phyloP scores from a whole-genome alignment of 2,888 invertebrate species.

The Eupithecia dodoneata region DNA sequence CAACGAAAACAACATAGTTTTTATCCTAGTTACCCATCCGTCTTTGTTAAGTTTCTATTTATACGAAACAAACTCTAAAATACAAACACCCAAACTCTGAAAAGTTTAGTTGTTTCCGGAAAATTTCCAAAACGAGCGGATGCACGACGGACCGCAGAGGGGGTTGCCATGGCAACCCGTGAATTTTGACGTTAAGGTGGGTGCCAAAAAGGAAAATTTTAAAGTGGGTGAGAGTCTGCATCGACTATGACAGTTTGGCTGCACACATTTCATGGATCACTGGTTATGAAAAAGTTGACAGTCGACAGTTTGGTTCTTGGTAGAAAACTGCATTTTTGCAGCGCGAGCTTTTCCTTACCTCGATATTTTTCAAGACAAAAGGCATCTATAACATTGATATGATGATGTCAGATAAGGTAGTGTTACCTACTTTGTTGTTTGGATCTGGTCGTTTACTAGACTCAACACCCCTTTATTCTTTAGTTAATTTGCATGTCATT shows the following conservation, averaged over 20 bases:
- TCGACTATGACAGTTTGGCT: slow-evolving; percentile 42
- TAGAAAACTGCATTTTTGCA: not conserved
- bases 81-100: slow-evolving; percentile 32
- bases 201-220: slow-evolving; percentile 32
- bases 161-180: slow-evolving; percentile 76
- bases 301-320: not conserved
- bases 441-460: too few relatives aligned
- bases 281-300: slow-evolving; percentile 34
- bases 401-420: too few relatives aligned
- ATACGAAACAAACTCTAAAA: slow-evolving; percentile 30
- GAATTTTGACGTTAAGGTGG: slow-evolving; percentile 73
- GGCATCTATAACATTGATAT: not conserved
- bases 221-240: slow-evolving; percentile 23
- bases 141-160: slow-evolving; percentile 70
- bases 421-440: too few relatives aligned
- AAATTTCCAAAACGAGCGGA: slow-evolving; percentile 75
- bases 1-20: not conserved
- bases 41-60: slow-evolving; percentile 18
- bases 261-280: slow-evolving; percentile 51
- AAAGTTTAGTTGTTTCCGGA: slow-evolving; percentile 53
- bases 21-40: not conserved
- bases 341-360: not conserved
- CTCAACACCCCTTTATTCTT: too few relatives aligned
- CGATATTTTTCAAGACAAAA: not conserved
- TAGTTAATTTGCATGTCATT: too few relatives aligned